Base-by-base conservation (phyloP, 2,888 invertebrate species). In the Thecocarcelia acutangulata region DNA sequence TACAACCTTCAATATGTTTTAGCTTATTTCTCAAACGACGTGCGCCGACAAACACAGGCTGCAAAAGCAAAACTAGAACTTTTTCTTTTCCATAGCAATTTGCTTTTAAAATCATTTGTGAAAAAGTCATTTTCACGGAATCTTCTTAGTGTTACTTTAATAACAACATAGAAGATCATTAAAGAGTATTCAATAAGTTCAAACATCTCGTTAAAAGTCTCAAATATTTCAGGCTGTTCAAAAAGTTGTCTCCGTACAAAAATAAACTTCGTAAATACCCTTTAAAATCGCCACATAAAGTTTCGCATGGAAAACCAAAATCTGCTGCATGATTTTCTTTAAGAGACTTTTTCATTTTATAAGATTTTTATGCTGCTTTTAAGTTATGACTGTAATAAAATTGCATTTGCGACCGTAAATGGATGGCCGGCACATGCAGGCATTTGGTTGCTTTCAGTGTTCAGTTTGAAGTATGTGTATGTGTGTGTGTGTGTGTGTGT, bases 401-500 rank as follows among this genome's bases (percentile, higher is more conserved):
- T 80, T 70, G 69, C 75, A 80, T 74, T 64, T 77, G 76, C 70
- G 42, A 46, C 50, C 56, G 56, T 64, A 64, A 77, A 77, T 64
- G 77, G 64, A 64, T 70, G 64, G 63, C 63, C 77, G 64, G 63
- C 63, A n/a, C 77, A 64, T 63, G 56, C 50, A 64, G 63, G 50
- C 42, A 63, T 68, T 76, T 68, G 50, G 59, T 40, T 68, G 50
- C 66, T 11, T 76, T 59, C 44, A 19, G 24, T 33, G 33, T 58
- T 13, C 15, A 59, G 13, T 48, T 50, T 42, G 40, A n/a, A 46
- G 28, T 46, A 37, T 70, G 21, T 33, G 24, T 5, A 5, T 24
- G 24, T 24, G 24, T 24, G 24, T 24, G 5, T 24, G 24, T 2
- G 24, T 24, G 24, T 5, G 24, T 5, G 63, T 40, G 24, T 24